Conservation (phyloP, 2,888 invertebrate species). For the Horisme vitalbata region DNA sequence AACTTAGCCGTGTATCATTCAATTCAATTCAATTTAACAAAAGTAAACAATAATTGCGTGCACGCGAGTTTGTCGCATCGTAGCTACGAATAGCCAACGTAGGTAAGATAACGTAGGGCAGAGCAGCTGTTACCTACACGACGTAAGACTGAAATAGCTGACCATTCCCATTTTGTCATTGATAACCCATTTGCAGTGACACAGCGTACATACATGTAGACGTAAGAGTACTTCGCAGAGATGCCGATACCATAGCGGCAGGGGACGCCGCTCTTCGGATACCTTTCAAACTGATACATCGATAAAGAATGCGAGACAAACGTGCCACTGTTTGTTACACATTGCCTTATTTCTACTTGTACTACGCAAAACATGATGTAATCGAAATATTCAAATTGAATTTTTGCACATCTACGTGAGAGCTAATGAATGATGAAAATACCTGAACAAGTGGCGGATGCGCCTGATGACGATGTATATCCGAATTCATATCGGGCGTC, state of each 20-base stretch:
- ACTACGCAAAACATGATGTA: constrained; percentile 37
- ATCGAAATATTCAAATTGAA: constrained; percentile 23
- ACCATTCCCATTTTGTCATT: too few relatives aligned
- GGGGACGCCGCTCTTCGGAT: constrained; percentile 21
- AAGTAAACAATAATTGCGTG: too few relatives aligned
- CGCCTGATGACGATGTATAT: constrained; percentile 80
- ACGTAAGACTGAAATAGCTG: too few relatives aligned
- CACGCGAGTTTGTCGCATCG: too few relatives aligned
- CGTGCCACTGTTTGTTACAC: constrained; percentile 49
- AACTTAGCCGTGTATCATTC: too few relatives aligned
- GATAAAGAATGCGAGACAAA: constrained; percentile 53
- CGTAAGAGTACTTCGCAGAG: too few relatives aligned
- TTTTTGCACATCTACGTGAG: constrained; percentile 11
- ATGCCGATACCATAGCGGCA: constrained; percentile 5
- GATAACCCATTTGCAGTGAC: too few relatives aligned
- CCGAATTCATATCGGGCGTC: constrained; percentile 77
- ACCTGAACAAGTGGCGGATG: constrained; percentile 80
- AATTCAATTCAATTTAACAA: too few relatives aligned
- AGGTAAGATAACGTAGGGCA: too few relatives aligned
- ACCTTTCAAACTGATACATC: constrained; percentile 48
- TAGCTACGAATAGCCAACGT: too few relatives aligned
- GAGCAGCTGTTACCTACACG: too few relatives aligned
- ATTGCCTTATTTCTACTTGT: constrained; percentile 43
- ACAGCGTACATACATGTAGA: too few relatives aligned
- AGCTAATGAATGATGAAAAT: constrained; percentile 24